Evolutionary conservation across 2,888 invertebrate species (phyloP), one percentile per base, ranked within the genome.

Genomic region (Troilus luridus): DNA sequence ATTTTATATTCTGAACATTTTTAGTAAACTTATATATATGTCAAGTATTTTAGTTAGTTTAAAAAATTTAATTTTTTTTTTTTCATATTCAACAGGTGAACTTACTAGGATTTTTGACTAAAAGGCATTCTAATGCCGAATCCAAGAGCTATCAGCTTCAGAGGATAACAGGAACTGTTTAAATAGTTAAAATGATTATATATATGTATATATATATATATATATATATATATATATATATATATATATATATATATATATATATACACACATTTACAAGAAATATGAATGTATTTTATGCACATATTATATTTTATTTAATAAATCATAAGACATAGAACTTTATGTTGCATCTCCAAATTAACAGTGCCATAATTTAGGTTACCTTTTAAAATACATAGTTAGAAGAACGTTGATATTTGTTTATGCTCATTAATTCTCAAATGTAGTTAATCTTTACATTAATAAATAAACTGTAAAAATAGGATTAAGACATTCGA

Each of bases 321-420:
- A 81, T 81, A 21, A 6, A 41, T 41, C 17, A 41, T 27, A 81
- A 90, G 72, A 81, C 24, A 90, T 90, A 90, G 89, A 89, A 60
- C 60, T 81, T 77, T 81, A 81, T 90, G 77, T 90, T 90, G 90
- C 90, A 72, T 90, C 60, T 81, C 64, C 81, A 89, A 64, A 81
- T 77, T 88, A 72, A 58, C 91, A 88, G 91, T 91, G 91, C 91
- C 91, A 91, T 91, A 90, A 90, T 90, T 59, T 81, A 90, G 81
- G 90, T 90, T 90, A 81, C 77, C 59, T 77, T 81, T 58, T 77
- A 12, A 77, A 77, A 41, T 77, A 77, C 14, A 81, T 90, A 90
- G 81, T 81, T 77, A 81, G 81, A 91, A 72, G 3, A 91, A 88
- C 60, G 27, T 56, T 88, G 62, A 88, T 72, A 60, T 88, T 91